Base-by-base conservation (phyloP, 1,140 invertebrate genomes). In the Apocrypta bakeri region DNA sequence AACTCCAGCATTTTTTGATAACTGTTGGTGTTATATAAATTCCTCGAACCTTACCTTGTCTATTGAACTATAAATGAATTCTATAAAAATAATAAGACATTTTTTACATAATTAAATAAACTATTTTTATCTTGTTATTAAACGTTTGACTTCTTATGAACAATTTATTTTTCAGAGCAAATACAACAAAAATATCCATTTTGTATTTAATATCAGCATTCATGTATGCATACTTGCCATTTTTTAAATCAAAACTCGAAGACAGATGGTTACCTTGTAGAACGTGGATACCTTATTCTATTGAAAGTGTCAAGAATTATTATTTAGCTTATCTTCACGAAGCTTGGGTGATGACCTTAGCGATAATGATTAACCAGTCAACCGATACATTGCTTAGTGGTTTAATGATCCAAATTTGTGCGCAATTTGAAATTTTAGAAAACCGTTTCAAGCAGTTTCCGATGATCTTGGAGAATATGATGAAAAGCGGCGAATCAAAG, bases 341-440 rank as follows among this genome's bases (percentile, higher is more conserved):
- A 24, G 71, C 75, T 11, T 75, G 83, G 11, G 25, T 66, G 7
- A 6, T 87, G 4, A 81, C 86, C 1, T 68, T 86, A 4, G 86
- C 87, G 17, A 86, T 86, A 8, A 83, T 78, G 3, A 27, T 71
- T 12, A 87, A 87, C 42, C 85, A 83, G 0, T 85, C 82, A 2
- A 81, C 84, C 14, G 87, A 88, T 25, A 86, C 85, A 0, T 42
- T 87, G 21, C 82, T 88, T 8, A 81, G 84, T 0, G 86, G 86
- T 0, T 56, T 88, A 25, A 85, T 88, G 87, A 87, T 87, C 0
- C 85, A 87, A 24, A 63, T 75, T 0, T 83, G 86, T 7, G 80
- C 85, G 24, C 87, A 88, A 24, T 84, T 88, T 8, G 85, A 85
- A 2, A 88, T 87, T 69, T 69, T 88, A 0, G 85, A 85, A 17